Evolutionary conservation across 1,140 invertebrate genomes (phyloP).

Genomic region (Samia ricini): DNA sequence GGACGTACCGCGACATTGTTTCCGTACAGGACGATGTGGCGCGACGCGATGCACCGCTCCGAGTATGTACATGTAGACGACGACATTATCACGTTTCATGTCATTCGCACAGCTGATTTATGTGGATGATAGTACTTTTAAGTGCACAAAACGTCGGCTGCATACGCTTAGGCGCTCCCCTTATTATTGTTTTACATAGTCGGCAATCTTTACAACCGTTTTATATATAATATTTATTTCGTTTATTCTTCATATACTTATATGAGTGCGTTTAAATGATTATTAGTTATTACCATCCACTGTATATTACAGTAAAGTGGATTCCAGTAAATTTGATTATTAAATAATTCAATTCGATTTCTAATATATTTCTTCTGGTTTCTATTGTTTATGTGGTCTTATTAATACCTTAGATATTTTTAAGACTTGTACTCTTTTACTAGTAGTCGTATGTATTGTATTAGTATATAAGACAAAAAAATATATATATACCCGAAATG

Average conservation of each 20-base stretch:
- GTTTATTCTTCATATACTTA: background rate
- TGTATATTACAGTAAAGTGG: too few species aligned
- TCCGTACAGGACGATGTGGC: conserved; percentile 20
- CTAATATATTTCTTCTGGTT: too few species aligned
- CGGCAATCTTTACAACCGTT: background rate
- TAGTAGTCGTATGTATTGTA: too few species aligned
- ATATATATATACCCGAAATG: too few species aligned
- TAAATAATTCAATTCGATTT: too few species aligned
- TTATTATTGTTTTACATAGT: background rate
- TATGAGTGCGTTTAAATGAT: background rate
- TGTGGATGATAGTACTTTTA: conserved; percentile 27
- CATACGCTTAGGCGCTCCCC: background rate
- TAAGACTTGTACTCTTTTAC: too few species aligned
- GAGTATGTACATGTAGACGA: conserved; percentile 40
- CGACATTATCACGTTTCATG: conserved; percentile 41
- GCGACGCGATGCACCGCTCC: conserved; percentile 14
- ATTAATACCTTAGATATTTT: too few species aligned
- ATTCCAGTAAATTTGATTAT: too few species aligned
- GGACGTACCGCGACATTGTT: conserved; percentile 34
- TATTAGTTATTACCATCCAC: too few species aligned
- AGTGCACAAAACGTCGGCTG: conserved; percentile 19
- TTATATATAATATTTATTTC: background rate
- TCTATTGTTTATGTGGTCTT: too few species aligned
- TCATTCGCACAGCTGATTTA: conserved; percentile 47
- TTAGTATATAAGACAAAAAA: too few species aligned